Percentiles rank a stretch among this genome's conserved stretches.
Conservation (phyloP, 2,797 vertebrate genomes). For the Gymnoscopelus braueri region DNA sequence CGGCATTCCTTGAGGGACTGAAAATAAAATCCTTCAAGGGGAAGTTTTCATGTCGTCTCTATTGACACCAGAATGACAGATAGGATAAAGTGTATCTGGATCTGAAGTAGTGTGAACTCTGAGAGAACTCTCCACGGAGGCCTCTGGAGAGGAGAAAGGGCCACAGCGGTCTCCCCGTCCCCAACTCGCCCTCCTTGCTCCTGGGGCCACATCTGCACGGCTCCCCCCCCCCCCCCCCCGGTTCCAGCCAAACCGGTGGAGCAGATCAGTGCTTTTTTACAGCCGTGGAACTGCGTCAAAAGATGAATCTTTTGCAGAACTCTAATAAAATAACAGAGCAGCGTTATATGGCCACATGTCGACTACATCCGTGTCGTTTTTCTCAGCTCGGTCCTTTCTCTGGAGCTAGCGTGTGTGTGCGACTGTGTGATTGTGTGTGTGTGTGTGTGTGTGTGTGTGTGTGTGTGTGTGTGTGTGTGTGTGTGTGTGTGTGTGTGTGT, state of each 20-base stretch:
- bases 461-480: constrained; percentile 7
- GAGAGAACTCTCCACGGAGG: constrained; percentile 32
- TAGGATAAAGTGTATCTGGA: constrained; percentile 34
- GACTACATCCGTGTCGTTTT: constrained; percentile 41
- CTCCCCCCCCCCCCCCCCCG: constrained; percentile 5
- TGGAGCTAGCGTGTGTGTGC: constrained; percentile 12
- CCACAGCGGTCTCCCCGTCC: constrained; percentile 10
- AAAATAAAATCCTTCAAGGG: constrained; percentile 5
- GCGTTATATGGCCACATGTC: constrained; percentile 39
- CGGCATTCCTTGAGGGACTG: not conserved
- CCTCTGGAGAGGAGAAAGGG: constrained; percentile 16
- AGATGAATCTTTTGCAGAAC: constrained; percentile 47
- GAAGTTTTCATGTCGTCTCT: constrained; percentile 1
- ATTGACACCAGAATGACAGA: constrained; percentile 23
- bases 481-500: constrained; percentile 17
- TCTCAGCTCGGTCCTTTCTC: constrained; percentile 16
- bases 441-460: no score
- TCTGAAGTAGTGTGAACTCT: constrained; percentile 41
- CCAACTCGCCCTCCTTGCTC: constrained; percentile 11
- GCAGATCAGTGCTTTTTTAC: constrained; percentile 47
- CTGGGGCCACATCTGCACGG: constrained; percentile 33
- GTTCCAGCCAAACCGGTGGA: constrained; percentile 38
- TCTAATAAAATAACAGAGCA: constrained; percentile 49
- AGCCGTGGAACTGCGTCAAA: constrained; percentile 50
- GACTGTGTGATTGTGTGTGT: constrained; percentile 8